These are phyloP conservation scores for Chymomyza caudatula DNA, from an alignment of 2,888 invertebrate genomes.

Conservation along the genomic window DNA sequence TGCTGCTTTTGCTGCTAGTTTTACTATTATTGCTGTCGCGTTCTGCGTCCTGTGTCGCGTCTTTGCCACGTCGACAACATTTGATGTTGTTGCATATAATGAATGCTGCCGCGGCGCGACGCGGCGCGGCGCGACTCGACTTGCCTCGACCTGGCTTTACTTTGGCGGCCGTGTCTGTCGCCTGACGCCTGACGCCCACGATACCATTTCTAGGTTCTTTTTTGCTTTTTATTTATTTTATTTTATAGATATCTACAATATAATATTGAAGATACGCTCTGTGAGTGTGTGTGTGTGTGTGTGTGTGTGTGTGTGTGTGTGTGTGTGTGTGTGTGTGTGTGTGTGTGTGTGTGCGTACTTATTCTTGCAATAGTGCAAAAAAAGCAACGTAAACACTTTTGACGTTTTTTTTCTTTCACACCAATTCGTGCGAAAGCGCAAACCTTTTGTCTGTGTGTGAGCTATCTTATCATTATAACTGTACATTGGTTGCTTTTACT, in stretches of 20 bases:
- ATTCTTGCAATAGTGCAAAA: constrained; percentile 1
- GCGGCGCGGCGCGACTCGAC: too few species aligned
- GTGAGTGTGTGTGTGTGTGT: background rate
- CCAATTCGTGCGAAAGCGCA: constrained; percentile 40
- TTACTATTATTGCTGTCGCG: constrained; percentile 67
- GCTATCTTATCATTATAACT: background rate
- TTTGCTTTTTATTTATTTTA: background rate
- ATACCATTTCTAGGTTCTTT: background rate
- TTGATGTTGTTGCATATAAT: constrained; percentile 70
- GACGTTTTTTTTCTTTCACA: constrained; percentile 67
- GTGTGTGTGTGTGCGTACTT: background rate
- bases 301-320: background rate
- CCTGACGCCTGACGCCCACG: background rate
- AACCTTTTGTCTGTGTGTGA: constrained; percentile 1
- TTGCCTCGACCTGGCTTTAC: background rate
- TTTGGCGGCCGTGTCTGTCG: constrained; percentile 31
- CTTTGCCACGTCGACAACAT: constrained; percentile 68
- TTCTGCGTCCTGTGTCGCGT: constrained; percentile 46
- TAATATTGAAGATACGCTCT: background rate
- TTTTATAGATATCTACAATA: background rate
- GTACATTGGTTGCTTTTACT: constrained; percentile 17
- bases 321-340: background rate
- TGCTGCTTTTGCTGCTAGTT: constrained; percentile 50
- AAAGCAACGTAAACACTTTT: constrained; percentile 65
- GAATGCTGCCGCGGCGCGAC: too few species aligned